phyloP scores from a whole-genome alignment of 2,797 vertebrate species.

The Eidolon dupreanum region DNA sequence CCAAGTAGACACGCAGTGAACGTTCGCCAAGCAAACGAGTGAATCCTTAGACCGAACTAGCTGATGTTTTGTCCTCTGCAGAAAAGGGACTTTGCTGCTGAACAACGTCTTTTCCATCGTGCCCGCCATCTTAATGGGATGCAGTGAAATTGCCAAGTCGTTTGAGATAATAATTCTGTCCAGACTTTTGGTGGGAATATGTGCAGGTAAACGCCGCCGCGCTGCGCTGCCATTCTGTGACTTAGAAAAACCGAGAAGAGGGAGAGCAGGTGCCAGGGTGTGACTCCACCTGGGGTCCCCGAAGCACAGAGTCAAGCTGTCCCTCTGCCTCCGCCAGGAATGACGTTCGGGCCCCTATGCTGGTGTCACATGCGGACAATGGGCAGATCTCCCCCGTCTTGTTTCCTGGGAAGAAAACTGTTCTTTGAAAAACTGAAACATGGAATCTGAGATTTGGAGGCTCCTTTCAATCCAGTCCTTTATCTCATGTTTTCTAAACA shows the following conservation, averaged over 20 bases:
- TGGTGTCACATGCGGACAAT: rapidly evolving
- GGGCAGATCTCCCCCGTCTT: background rate
- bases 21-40: no score
- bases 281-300: rapidly evolving
- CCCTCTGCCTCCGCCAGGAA: rapidly evolving
- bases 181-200: slow-evolving; percentile 93
- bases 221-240: rapidly evolving
- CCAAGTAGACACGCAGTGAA: rapidly evolving
- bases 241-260: rapidly evolving
- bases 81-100: slow-evolving; percentile 95
- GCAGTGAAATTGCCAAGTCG: slow-evolving; percentile 87
- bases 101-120: slow-evolving; percentile 96
- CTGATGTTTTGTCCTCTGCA: slow-evolving; percentile 68
- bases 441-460: background rate
- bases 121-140: slow-evolving; percentile 95
- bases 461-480: background rate
- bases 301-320: background rate
- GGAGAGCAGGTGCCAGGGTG: background rate
- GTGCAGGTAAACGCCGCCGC: slow-evolving; percentile 88
- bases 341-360: rapidly evolving
- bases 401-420: background rate
- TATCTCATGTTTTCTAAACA: background rate
- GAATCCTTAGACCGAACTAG: background rate
- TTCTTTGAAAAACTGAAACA: background rate
- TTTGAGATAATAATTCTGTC: slow-evolving; percentile 95